A percentile compares a stretch with the other conserved stretches of the same genome.
Conservation (phyloP, 2,113 vertebrate genomes). For the Aegypius monachus region DNA sequence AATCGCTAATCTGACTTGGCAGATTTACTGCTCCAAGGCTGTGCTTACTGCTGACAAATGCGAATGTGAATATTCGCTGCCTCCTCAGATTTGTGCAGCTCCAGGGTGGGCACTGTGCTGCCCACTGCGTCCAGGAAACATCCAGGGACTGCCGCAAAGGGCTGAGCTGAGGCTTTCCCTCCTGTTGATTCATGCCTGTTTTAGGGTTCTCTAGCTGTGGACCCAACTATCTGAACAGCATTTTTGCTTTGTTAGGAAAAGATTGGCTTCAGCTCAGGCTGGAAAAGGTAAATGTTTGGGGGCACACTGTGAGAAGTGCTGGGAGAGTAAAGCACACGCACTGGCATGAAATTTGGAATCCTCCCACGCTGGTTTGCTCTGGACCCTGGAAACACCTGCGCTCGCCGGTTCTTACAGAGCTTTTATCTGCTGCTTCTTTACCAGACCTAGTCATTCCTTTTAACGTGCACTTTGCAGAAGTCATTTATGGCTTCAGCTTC, state of each 20-base stretch:
- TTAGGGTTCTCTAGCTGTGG: background rate
- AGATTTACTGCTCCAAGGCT: background rate
- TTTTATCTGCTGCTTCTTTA: background rate
- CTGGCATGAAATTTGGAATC: background rate
- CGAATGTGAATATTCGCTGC: background rate
- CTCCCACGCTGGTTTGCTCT: background rate
- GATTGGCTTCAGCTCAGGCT: background rate
- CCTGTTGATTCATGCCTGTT: background rate
- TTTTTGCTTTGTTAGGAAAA: background rate
- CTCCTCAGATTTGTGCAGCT: background rate
- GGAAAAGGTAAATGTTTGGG: background rate
- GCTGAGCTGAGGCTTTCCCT: background rate
- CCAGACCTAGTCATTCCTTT: background rate
- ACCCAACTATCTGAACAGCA: background rate
- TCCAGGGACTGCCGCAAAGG: background rate
- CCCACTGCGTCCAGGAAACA: background rate
- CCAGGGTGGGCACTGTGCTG: background rate
- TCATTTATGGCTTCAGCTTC: background rate
- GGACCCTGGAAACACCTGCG: background rate
- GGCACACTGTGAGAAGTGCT: background rate
- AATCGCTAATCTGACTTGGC: background rate
- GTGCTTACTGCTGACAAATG: conserved; percentile 1
- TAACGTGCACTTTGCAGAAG: background rate
- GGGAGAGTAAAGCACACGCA: background rate
- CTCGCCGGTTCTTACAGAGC: background rate